Conservation (phyloP, 2,888 invertebrate genomes). For the Lottia scabra region DNA sequence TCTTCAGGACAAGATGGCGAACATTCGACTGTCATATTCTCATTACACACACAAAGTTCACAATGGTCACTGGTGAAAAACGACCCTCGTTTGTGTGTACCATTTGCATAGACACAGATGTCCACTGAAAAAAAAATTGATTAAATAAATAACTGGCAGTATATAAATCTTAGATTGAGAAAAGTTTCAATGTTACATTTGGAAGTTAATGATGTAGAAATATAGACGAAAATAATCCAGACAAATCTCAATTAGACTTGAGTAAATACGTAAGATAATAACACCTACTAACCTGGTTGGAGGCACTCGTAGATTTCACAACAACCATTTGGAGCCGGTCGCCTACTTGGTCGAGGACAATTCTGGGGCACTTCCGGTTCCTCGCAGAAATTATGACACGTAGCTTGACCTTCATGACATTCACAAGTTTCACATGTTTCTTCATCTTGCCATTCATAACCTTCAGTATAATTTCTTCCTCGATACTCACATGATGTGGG, state of each 20-base stretch:
- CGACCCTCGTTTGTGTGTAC: constrained; percentile 24
- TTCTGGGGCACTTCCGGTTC: constrained; percentile 21
- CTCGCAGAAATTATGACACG: constrained; percentile 32
- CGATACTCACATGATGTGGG: constrained; percentile 14
- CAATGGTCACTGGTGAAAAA: constrained; percentile 36
- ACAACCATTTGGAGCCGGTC: constrained; percentile 11
- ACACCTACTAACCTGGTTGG: constrained; percentile 17
- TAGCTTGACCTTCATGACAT: constrained; percentile 35
- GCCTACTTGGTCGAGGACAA: constrained; percentile 27
- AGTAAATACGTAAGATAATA: too few species aligned
- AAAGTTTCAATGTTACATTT: too few species aligned
- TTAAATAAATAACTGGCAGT: not conserved
- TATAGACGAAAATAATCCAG: too few species aligned
- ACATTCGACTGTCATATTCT: constrained; percentile 29
- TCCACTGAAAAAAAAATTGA: constrained; percentile 14
- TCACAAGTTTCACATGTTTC: constrained; percentile 31
- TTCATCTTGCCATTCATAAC: constrained; percentile 19
- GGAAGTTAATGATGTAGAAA: too few species aligned
- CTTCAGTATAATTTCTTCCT: constrained; percentile 7
- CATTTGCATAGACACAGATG: constrained; percentile 33
- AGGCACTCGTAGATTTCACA: constrained; percentile 24
- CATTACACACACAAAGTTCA: constrained; percentile 38
- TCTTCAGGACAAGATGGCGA: constrained; percentile 20
- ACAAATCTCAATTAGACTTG: too few species aligned
- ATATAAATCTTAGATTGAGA: not conserved